These are phyloP conservation scores for Bedellia somnulentella DNA, from an alignment of 2,888 invertebrate genomes.

Conservation along the genomic window DNA sequence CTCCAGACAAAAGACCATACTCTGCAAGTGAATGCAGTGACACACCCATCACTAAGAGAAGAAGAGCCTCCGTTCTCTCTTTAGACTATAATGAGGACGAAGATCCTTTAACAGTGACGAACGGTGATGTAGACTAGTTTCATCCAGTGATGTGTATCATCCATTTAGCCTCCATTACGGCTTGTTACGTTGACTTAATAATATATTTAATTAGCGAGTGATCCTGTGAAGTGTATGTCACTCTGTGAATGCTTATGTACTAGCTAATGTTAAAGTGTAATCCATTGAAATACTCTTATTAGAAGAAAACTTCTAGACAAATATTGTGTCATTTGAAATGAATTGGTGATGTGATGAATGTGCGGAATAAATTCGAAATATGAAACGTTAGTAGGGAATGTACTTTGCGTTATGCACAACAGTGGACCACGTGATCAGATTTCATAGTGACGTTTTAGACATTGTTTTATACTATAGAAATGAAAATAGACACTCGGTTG, in stretches of 20 bases:
- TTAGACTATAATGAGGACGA: conserved; percentile 76
- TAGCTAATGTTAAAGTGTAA: conserved; percentile 36
- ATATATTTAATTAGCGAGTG: conserved; percentile 22
- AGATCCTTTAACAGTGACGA: conserved; percentile 69
- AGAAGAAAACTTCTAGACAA: conserved; percentile 38
- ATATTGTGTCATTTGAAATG: conserved; percentile 26
- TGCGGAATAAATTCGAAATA: conserved; percentile 36
- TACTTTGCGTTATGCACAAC: conserved; percentile 49
- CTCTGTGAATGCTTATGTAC: conserved; percentile 32
- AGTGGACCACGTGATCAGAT: conserved; percentile 55
- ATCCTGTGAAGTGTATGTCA: conserved; percentile 26
- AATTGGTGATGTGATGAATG: conserved; percentile 14
- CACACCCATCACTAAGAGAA: conserved; percentile 64
- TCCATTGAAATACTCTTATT: conserved; percentile 42
- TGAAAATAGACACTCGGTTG: conserved; percentile 40
- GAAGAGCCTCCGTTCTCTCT: conserved; percentile 71
- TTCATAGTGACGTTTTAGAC: conserved; percentile 49
- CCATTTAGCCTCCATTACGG: conserved; percentile 16
- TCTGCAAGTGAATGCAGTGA: conserved; percentile 43
- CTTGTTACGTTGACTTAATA: neutral
- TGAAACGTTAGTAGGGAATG: conserved; percentile 35
- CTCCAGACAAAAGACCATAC: conserved; percentile 37
- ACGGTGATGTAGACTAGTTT: conserved; percentile 65
- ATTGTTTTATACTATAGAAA: conserved; percentile 40
- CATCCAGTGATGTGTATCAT: conserved; percentile 32